Percentiles rank a stretch among this genome's conserved stretches.
Evolutionary conservation across 2,113 vertebrate species (phyloP).

Genomic region (Micromys minutus): DNA sequence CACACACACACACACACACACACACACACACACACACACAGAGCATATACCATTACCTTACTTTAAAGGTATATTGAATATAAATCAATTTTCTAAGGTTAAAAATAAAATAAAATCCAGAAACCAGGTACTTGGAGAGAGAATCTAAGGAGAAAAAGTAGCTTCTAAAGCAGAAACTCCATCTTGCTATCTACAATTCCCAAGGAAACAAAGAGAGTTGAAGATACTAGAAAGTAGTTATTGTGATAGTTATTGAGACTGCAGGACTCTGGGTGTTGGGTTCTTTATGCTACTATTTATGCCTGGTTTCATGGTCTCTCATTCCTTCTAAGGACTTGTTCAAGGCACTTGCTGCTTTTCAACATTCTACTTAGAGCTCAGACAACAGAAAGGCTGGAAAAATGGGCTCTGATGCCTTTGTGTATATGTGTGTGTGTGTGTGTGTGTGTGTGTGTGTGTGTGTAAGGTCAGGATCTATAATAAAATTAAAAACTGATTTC

Average conservation of each 20-base stretch:
- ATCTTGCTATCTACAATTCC: neutral
- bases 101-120: neutral
- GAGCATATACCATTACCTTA: neutral
- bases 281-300: slow-evolving; percentile 3
- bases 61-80: neutral
- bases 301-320: neutral
- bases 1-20: neutral
- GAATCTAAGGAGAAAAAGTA: neutral
- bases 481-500: slow-evolving; percentile 38
- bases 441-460: no score
- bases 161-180: neutral
- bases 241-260: neutral
- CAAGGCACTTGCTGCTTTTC: slow-evolving; percentile 23
- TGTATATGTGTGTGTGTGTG: no score
- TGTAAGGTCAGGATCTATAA: neutral
- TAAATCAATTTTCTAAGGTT: neutral
- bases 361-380: neutral
- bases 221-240: neutral
- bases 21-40: neutral
- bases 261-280: neutral
- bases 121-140: neutral
- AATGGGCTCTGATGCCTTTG: neutral
- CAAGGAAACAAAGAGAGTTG: neutral
- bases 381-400: neutral
- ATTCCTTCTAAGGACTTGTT: slow-evolving; percentile 13